Evolutionary conservation across 2,113 vertebrate species (phyloP), one percentile per base, ranked within the genome.

Genomic region (Bothrops jararaca): DNA sequence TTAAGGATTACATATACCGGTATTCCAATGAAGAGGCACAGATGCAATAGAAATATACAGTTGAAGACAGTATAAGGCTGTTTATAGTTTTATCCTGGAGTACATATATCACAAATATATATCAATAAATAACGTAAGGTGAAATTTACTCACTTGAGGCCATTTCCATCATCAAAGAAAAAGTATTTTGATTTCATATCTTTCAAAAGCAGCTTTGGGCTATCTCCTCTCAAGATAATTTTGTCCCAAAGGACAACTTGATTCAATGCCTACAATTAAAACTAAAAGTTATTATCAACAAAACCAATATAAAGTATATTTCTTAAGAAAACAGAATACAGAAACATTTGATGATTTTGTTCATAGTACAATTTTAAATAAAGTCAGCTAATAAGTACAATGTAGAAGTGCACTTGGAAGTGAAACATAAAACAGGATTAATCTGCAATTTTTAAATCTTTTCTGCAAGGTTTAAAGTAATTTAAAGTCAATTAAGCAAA

Each of bases 171-270:
- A 92, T 99, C 99, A 91, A 99, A 99, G 98, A 99, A 99, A 97
- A 98, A 99, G 95, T 99, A 99, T 91, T 99, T 99, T 57, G 99
- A 98, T 95, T 99, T 99, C 97, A 98, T 98, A 88, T 99, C 98
- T 98, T 98, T 98, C 95, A 99, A 96, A 90, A 97, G 97, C 92
- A 99, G 98, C 94, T 98, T 99, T 92, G 98, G 98, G 91, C 98
- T 99, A 91, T 99, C 98, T 48, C 99, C 99, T 96, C 99, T 98
- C 93, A 99, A 97, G 93, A 99, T 97, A 29, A 99, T 99, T 96
- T 99, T 99, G 94, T 99, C 99, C 99, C 99, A 99, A 12, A 99
- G 98, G 54, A 99, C 99, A 93, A 99, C 99, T 96, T 99, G 99
- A 96, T 99, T 99, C 89, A 99, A 97, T 95, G 98, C 98, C 99